phyloP scores from a whole-genome alignment of 2,797 vertebrate genomes.

The Novumbra hubbsi region DNA sequence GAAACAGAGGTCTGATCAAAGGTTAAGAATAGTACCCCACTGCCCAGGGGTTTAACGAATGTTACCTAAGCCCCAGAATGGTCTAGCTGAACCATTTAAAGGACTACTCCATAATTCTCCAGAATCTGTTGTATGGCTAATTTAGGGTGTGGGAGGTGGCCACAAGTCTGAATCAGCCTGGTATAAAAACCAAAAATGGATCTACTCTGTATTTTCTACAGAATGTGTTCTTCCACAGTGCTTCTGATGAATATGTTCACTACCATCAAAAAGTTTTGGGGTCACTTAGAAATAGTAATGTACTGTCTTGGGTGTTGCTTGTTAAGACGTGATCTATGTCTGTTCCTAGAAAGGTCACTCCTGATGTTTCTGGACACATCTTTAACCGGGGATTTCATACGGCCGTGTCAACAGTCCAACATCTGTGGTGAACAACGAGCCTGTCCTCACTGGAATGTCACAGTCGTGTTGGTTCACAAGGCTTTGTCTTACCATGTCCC shows the following conservation, averaged over 20 bases:
- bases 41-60: too few relatives aligned
- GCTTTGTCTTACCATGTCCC: neutral
- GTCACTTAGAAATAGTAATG: conserved; percentile 1
- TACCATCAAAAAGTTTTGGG: too few relatives aligned
- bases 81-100: too few relatives aligned
- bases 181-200: conserved; percentile 34
- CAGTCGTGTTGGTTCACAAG: neutral
- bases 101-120: too few relatives aligned
- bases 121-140: too few relatives aligned
- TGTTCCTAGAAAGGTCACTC: neutral
- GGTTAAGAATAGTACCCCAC: too few relatives aligned
- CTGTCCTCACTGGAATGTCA: neutral
- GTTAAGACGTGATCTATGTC: conserved; percentile 1
- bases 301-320: conserved; percentile 6
- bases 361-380: neutral
- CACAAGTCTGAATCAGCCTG: too few relatives aligned
- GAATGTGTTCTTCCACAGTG: conserved; percentile 16
- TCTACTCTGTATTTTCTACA: conserved; percentile 16
- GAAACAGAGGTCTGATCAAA: too few relatives aligned
- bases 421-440: conserved; percentile 7
- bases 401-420: conserved; percentile 35
- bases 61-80: too few relatives aligned
- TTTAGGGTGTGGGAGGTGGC: too few relatives aligned
- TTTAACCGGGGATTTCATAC: neutral
- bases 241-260: neutral